phyloP scores from a whole-genome alignment of 1,140 invertebrate species.

The Phortica variegata region DNA sequence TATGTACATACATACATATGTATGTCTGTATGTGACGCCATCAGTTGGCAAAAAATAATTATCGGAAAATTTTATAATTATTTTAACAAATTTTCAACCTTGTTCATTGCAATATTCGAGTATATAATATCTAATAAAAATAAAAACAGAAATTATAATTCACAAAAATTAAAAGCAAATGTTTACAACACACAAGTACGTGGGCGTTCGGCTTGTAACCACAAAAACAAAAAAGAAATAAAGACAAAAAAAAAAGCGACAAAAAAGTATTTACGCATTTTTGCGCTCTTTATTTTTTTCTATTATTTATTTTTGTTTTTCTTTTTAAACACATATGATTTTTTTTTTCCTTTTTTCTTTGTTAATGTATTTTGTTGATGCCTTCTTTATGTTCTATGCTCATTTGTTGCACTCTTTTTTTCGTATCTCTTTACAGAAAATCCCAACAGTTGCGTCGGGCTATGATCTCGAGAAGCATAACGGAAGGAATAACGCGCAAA shows the following conservation, averaged over 20 bases:
- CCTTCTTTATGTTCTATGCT: constrained; percentile 11
- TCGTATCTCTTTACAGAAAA: constrained; percentile 49
- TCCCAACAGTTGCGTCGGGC: constrained; percentile 51
- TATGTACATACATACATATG: background rate
- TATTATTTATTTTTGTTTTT: constrained; percentile 16
- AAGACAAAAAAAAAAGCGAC: background rate
- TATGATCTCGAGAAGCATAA: constrained; percentile 54
- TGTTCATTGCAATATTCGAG: too few relatives aligned
- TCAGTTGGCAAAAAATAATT: too few relatives aligned
- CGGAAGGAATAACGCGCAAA: constrained; percentile 45
- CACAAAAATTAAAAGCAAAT: too few relatives aligned
- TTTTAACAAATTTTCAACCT: too few relatives aligned
- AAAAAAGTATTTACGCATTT: background rate
- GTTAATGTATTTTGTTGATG: constrained; percentile 7
- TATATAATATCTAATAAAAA: too few relatives aligned
- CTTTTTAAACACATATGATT: constrained; percentile 14
- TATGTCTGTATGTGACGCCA: background rate
- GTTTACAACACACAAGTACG: too few relatives aligned
- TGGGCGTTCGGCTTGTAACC: too few relatives aligned
- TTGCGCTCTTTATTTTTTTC: constrained; percentile 14
- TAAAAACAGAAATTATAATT: too few relatives aligned
- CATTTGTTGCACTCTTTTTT: constrained; percentile 4
- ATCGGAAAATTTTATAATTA: too few relatives aligned
- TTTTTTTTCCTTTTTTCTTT: constrained; percentile 13
- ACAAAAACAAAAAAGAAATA: background rate